Base-by-base conservation (phyloP, 2,797 vertebrate genomes). In the Oreochromis mossambicus region DNA sequence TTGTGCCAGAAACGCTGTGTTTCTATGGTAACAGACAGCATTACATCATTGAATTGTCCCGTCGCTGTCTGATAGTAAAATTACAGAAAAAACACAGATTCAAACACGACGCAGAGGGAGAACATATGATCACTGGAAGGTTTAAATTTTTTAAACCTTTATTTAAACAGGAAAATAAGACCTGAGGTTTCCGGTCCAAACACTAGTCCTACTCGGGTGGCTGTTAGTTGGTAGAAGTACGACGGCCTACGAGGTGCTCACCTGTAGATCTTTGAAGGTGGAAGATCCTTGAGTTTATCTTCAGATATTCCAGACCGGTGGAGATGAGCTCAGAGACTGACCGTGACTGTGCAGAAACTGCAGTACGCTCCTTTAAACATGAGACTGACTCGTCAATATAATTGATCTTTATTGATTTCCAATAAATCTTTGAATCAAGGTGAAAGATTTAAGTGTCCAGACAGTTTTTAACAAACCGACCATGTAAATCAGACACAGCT, bases 161-260 rank as follows among this genome's bases (percentile, higher is more conserved):
- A 26, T 26, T 36, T 63, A 36, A 63, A 63, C 58, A 12, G 32
- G 32, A 58, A 55, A 29, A 55, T 15, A 55, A 8, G 13, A 1
- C 24, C 1, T 34, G 26, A 1, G 26, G 54, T 56, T 6, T 46
- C 43, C 43, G 6, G 43, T 46, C 24, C 24, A 0, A 29, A 56
- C 24, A 0, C 54, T 15, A 56, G 54, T 56, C 26, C 54, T 29
- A 8, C 0, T 15, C 19, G 0, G 58, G 17, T 10, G 58, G 17
- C 58, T 61, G 32, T 36, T 61, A 36, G 58, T 5, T 63, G 58
- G 32, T 15, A 36, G 1, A 66, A 14, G 61, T 1, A 11, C 21
- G 21, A 0, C 55, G 2, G 3, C 0, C 0, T 3, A 6, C 2
- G 1, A 24, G n/a, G 0, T 68, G 36, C n/a, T 24, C 12, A 24